Percentiles rank a stretch among this genome's conserved stretches.
These are phyloP conservation scores for Calephelis perditalis DNA, from an alignment of 2,888 invertebrate genomes.

Conservation along the genomic window DNA sequence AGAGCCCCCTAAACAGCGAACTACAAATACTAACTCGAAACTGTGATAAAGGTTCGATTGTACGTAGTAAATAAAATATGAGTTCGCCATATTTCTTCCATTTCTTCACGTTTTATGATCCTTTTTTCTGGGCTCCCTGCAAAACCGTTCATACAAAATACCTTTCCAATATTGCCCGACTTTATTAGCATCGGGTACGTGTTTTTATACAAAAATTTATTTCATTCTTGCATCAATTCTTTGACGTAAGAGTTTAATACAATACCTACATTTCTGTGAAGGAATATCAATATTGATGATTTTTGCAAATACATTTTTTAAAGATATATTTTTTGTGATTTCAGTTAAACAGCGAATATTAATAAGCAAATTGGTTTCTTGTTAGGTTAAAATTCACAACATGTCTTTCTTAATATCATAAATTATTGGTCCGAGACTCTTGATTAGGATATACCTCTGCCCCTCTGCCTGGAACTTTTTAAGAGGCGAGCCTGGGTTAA, in stretches of 20 bases:
- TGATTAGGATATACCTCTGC: no score
- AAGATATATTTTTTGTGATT: no score
- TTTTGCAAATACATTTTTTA: not conserved
- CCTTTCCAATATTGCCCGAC: slow-evolving; percentile 71
- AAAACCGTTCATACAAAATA: slow-evolving; percentile 74
- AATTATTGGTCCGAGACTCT: no score
- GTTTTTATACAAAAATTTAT: slow-evolving; percentile 71
- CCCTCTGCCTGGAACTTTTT: no score
- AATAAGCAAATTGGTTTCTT: no score
- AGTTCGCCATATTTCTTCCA: slow-evolving; percentile 74
- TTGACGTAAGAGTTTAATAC: slow-evolving; percentile 47
- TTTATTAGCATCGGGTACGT: slow-evolving; percentile 74
- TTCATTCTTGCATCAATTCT: slow-evolving; percentile 59
- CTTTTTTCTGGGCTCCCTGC: slow-evolving; percentile 65
- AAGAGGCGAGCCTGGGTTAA: no score
- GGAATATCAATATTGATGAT: not conserved
- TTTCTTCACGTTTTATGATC: slow-evolving; percentile 70
- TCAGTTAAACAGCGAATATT: no score
- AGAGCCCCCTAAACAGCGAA: slow-evolving; percentile 49
- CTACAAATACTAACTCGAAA: slow-evolving; percentile 65
- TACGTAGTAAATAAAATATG: slow-evolving; percentile 78
- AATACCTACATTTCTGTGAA: slow-evolving; percentile 2
- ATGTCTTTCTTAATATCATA: no score
- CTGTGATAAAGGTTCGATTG: slow-evolving; percentile 75
- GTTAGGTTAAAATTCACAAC: no score